Evolutionary conservation across 1,140 invertebrate species (phyloP), one percentile per base, ranked within the genome.

Genomic region (Physella acuta): DNA sequence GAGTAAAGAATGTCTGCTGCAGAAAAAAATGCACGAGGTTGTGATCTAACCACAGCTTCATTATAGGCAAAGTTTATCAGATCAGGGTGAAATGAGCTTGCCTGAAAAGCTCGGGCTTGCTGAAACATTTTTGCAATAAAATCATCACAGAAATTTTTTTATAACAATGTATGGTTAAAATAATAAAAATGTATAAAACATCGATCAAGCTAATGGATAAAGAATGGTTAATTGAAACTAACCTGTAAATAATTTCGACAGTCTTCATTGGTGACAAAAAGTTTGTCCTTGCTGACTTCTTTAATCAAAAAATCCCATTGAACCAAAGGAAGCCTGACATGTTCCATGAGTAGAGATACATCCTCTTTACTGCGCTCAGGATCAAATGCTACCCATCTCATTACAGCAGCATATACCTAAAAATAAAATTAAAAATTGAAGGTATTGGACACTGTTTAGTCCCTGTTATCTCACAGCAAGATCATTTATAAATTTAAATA

Each of bases 61-160:
- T 73, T 73, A 69, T 70, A 73, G 24, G 68, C 68, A 73, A 73
- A 73, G 44, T 71, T 71, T 39, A 61, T 68, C 3, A 73, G 64
- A 33, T 73, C 72, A 24, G 72, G 72, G 68, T 73, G 72, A 60
- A 49, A 73, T 28, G 36, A 44, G 30, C 72, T 71, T 52, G 72
- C 69, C 55, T 73, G 72, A 53, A 71, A 73, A 31, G 68, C 68
- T 58, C 65, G 39, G 3, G 72, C 72, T 71, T 73, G 60, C 72
- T 73, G 44, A 17, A 28, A 14, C 16, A 56, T 17, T 17, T 8
- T 16, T 16, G 26, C n/a, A n/a, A n/a, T 4, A 59, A 72, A 49
- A 55, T 24, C 28, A 37, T 8, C 37, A 55, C 56, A 37, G 3
- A 24, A 39, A 3, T 39, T 16, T 14, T 39, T 49, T 30, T 33